These are phyloP conservation scores for Chalcis sispes DNA, from an alignment of 2,888 invertebrate genomes.

Conservation along the genomic window DNA sequence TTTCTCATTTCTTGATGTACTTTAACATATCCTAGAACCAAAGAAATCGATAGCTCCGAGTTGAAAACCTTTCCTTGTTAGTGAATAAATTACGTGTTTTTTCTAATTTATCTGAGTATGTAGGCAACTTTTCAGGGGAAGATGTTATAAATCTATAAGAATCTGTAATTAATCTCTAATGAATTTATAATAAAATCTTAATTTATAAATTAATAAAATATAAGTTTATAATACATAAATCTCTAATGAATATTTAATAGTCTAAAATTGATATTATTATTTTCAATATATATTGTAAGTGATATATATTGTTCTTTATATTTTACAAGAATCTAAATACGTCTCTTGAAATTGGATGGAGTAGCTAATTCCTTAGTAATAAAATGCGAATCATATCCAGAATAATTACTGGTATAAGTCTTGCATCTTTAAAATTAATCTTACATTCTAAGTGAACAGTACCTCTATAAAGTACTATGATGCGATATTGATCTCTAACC, in stretches of 20 bases:
- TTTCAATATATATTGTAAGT: conserved; percentile 37
- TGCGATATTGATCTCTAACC: conserved; percentile 57
- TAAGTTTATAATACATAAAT: too few species aligned
- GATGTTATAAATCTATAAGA: conserved; percentile 48
- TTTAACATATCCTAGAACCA: too few species aligned
- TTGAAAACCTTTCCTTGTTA: too few species aligned
- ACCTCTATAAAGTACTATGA: conserved; percentile 47
- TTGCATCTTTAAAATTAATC: conserved; percentile 64
- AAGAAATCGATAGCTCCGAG: too few species aligned
- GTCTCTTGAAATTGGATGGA: conserved; percentile 48
- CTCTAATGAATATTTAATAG: too few species aligned
- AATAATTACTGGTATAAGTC: conserved; percentile 65
- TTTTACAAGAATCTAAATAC: conserved; percentile 62
- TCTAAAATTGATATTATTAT: conserved; percentile 37
- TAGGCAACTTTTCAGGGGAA: conserved; percentile 41
- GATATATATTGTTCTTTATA: conserved; percentile 69
- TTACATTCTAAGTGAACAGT: conserved; percentile 61
- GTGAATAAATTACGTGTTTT: too few species aligned
- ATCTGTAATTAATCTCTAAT: too few species aligned
- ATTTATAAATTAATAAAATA: too few species aligned
- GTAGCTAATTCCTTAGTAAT: conserved; percentile 61
- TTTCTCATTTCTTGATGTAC: too few species aligned
- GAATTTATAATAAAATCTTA: too few species aligned
- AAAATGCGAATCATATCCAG: conserved; percentile 61
- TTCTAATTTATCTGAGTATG: conserved; percentile 6